Conservation (phyloP, 2,888 invertebrate species). For the Hylaea fasciaria region DNA sequence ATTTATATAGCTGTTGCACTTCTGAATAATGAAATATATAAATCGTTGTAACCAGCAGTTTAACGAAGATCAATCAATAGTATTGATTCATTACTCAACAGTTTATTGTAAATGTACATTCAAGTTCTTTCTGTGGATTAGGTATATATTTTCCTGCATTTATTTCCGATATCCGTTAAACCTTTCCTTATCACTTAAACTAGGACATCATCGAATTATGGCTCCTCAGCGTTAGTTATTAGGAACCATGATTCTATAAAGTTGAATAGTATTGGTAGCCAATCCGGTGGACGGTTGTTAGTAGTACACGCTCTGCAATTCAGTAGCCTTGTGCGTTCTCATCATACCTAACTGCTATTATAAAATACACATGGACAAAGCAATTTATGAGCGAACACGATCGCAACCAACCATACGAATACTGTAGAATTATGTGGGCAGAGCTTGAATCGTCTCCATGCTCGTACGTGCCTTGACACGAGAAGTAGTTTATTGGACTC, state of each 20-base stretch:
- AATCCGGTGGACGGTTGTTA: conserved; percentile 51
- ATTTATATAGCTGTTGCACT: too few species aligned
- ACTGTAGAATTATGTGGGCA: conserved; percentile 69
- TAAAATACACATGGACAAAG: conserved; percentile 60
- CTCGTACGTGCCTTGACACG: conserved; percentile 72
- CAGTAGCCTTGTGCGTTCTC: conserved; percentile 59
- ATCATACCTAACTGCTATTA: conserved; percentile 58
- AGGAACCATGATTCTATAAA: conserved; percentile 26
- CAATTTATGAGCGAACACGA: conserved; percentile 56
- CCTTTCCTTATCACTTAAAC: conserved; percentile 10
- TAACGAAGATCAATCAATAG: too few species aligned
- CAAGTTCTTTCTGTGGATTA: too few species aligned
- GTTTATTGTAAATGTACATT: too few species aligned
- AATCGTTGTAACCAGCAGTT: too few species aligned
- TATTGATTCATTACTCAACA: too few species aligned
- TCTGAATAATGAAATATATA: too few species aligned
- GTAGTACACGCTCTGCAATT: conserved; percentile 52
- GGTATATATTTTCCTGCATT: too few species aligned
- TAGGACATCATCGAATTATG: neutral
- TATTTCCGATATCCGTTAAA: conserved; percentile 34
- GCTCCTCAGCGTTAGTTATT: neutral
- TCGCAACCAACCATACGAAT: conserved; percentile 56
- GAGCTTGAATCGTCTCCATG: conserved; percentile 59
- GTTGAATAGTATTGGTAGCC: conserved; percentile 36
- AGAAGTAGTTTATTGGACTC: conserved; percentile 74